These are phyloP conservation scores for Atractosteus spatula DNA, from an alignment of 2,113 vertebrate species.

Conservation along the genomic window DNA sequence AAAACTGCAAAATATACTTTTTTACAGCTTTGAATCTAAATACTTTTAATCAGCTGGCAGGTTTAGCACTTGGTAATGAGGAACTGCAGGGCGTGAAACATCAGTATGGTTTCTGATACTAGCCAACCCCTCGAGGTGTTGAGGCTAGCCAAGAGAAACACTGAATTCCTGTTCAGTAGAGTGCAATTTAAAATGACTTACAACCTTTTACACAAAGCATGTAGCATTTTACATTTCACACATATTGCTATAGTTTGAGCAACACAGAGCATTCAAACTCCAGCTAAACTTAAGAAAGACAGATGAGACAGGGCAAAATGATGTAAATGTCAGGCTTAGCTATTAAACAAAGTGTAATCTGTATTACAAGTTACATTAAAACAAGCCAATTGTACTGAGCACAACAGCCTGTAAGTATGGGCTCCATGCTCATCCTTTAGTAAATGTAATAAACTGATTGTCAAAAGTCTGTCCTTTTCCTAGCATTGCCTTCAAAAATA, in stretches of 20 bases:
- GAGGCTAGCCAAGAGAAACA: conserved; percentile 21
- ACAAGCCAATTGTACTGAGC: no score
- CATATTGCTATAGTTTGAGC: not conserved
- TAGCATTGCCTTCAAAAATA: no score
- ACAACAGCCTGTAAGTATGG: not conserved
- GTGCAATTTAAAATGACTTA: conserved; percentile 10
- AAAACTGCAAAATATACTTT: not conserved
- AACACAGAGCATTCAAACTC: not conserved
- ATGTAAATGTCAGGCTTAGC: conserved; percentile 2
- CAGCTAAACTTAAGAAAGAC: not conserved
- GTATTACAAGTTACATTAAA: not conserved
- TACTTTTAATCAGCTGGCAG: conserved; percentile 14
- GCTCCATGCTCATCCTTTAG: not conserved
- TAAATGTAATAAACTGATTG: no score
- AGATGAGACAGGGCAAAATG: not conserved
- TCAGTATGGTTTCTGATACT: not conserved
- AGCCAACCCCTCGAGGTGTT: not conserved
- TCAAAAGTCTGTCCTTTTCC: no score
- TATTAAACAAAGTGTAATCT: not conserved
- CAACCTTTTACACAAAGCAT: conserved; percentile 4
- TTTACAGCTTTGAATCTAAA: not conserved
- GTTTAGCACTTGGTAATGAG: conserved; percentile 12
- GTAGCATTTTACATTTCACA: conserved; percentile 5
- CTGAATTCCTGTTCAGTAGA: conserved; percentile 9
- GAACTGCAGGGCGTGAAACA: conserved; percentile 16